Evolutionary conservation across 35 echinoderm and acorn worm species (phyloP).

Genomic region (Eucidaris tribuloides): DNA sequence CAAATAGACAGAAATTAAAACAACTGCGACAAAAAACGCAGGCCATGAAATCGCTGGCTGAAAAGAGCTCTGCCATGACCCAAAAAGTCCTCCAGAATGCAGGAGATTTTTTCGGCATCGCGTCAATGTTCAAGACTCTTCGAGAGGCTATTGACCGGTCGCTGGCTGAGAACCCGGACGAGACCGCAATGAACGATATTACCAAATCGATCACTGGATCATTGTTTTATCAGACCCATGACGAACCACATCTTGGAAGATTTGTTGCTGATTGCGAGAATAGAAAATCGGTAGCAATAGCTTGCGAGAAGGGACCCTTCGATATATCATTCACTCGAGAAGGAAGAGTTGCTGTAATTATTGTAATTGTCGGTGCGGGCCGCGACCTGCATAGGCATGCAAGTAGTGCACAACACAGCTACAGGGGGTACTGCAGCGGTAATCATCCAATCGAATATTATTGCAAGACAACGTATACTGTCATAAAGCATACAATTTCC

Average conservation of each 20-base stretch:
- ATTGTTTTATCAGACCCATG: not conserved
- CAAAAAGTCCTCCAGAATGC: not conserved
- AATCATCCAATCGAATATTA: not conserved
- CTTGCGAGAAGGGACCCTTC: not conserved
- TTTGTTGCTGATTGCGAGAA: not conserved
- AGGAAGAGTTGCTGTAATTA: not conserved
- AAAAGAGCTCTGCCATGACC: not conserved
- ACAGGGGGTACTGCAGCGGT: not conserved
- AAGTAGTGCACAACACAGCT: not conserved
- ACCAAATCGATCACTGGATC: not conserved
- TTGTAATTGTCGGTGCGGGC: not conserved
- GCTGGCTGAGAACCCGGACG: not conserved
- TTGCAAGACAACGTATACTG: not conserved
- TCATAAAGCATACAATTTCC: not conserved
- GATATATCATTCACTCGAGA: not conserved
- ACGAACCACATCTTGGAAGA: not conserved
- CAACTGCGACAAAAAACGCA: not conserved
- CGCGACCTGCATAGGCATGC: not conserved
- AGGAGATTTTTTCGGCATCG: not conserved
- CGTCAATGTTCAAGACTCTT: not conserved
- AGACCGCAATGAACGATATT: not conserved
- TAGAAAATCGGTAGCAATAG: not conserved
- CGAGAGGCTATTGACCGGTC: not conserved
- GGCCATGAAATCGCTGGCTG: not conserved
- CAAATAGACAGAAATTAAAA: not conserved